Base-by-base conservation (phyloP, 2,888 invertebrate species). In the Anticlea derivata region DNA sequence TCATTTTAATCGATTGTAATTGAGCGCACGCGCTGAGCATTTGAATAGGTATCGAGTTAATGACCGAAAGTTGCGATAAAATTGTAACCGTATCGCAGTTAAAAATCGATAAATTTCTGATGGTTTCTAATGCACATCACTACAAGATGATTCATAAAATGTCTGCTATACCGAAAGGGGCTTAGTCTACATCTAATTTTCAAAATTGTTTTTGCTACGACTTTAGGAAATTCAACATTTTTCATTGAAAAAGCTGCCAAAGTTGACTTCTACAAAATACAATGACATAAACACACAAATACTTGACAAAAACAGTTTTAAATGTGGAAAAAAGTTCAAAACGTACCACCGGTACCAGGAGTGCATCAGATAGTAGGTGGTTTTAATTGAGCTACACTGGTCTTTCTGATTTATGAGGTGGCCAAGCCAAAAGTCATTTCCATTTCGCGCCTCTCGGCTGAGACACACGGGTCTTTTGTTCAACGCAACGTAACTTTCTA, bases 331-430 rank as follows among this genome's bases (percentile, higher is more conserved):
- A 75, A 76, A 70, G 69, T 60, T 64, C 67, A 73, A 75, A 73
- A 70, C 70, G 12, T 70, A 45, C 38, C 48, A 68, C 66, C 51
- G 23, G 64, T 60, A 65, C 70, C 75, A 66, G 80, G 72, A 78
- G 83, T 80, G 75, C 78, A 89, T 89, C 88, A 73, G 89, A 89
- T 89, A 85, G 76, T 68, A 71, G 72, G 71, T 71, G 70, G 71
- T 79, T 88, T 88, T 89, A 90, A 90, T 90, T 90, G 89, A 89
- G 86, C 87, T 78, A 78, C 87, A 86, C 83, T 77, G 80, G 78
- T 80, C 76, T 77, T 83, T 78, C 86, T 89, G 89, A 90, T 90
- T 88, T 90, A 90, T 88, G 86, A 79, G 78, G 68, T 76, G 75
- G 78, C 75, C 76, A 73, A 80, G 83, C 85, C 87, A 86, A 86